phyloP scores from a whole-genome alignment of 2,888 invertebrate species.

The Lepidocyrtoides sp. region DNA sequence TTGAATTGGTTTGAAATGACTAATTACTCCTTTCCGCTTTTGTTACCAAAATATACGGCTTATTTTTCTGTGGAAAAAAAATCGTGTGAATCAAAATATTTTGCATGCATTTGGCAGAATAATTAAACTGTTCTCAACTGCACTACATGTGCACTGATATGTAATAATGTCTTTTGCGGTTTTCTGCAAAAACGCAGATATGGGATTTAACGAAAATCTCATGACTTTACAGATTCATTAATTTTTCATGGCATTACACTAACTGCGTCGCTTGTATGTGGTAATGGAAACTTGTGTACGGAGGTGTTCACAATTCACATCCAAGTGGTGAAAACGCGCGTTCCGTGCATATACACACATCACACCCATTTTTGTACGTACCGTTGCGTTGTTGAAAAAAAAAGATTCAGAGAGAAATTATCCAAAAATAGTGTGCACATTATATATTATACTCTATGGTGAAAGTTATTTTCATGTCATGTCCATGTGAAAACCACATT shows the following conservation, averaged over 20 bases:
- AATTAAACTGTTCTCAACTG: conserved; percentile 1
- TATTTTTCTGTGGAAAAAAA: background rate
- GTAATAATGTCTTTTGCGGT: conserved; percentile 24
- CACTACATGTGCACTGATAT: background rate
- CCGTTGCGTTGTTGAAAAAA: no score
- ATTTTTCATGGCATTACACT: conserved; percentile 19
- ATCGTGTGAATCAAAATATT: background rate
- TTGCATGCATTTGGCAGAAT: conserved; percentile 12
- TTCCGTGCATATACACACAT: no score
- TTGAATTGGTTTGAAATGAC: conserved; percentile 44
- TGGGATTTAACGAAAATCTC: background rate
- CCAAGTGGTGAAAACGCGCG: no score
- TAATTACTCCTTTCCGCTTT: conserved; percentile 34
- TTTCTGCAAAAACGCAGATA: background rate
- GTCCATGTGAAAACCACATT: conserved; percentile 56
- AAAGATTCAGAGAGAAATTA: no score
- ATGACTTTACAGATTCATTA: conserved; percentile 34
- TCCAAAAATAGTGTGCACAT: no score
- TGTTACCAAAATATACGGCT: background rate
- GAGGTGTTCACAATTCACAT: background rate
- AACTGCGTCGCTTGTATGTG: background rate
- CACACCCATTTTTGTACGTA: no score
- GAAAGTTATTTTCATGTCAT: conserved; percentile 28
- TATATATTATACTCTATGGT: background rate
- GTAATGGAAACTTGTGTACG: background rate